Base-by-base conservation (phyloP, 30 jellyfish, hydroid and myxozoan genomes). In the Hydractinia symbiolongicarpus region DNA sequence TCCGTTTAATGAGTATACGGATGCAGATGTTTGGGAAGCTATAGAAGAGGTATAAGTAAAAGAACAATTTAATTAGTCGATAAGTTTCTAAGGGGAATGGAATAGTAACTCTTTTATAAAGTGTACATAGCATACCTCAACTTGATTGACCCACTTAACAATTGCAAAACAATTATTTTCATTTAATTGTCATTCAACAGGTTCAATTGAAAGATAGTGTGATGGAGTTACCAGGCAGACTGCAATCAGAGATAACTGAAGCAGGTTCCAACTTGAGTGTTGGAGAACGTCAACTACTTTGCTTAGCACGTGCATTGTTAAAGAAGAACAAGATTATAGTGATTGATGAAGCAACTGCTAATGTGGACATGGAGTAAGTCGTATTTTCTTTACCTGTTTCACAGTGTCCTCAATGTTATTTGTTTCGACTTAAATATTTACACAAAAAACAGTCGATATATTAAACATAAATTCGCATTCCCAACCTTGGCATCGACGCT, bases 21-120 rank as follows among this genome's bases (percentile, higher is more conserved):
- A 90, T 64, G 87, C 88, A 0, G 97, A 90, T 78, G 82, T 90
- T 15, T 90, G 97, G 97, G 85, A 73, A 20, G 97, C 95, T 21
- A 75, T 90, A 49, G 97, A 90, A 50, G 95, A 90, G 90, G 97
- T 90, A 58, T 0, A 86, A 16, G 7, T 4, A 0, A 13, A 19
- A 10, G 14, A 5, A 64, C 40, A 64, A n/a, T 44, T 30, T 30
- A 30, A 0, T 30, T 0, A 30, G 44, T 30, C 44, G 44, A 30
- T 30, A 30, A 30, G 44, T 30, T 30, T 30, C 44, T 30, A 30
- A 30, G 44, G 1, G 44, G 44, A 30, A 30, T 30, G 44, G 44
- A 30, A 30, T 30, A 30, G 44, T 30, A 30, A 30, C 44, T 30
- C 2, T 30, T 30, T 30, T 30, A 30, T 30, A 30, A 30, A 30